Evolutionary conservation across 2,797 vertebrate genomes (phyloP).

Genomic region (Mallotus villosus): DNA sequence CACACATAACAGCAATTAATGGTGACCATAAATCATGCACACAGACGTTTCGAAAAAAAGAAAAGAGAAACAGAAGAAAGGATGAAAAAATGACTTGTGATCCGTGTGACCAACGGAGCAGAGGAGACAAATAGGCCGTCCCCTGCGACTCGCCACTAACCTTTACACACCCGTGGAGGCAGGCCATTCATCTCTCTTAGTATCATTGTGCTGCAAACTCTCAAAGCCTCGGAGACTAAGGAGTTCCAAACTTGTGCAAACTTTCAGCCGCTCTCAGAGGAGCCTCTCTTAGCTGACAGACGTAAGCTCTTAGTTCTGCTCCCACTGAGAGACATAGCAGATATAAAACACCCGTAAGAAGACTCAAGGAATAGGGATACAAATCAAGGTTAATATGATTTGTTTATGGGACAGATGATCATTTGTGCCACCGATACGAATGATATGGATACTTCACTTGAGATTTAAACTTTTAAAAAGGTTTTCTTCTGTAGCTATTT

Average conservation of each 20-base stretch:
- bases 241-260: slow-evolving; percentile 10
- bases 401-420: background rate
- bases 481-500: background rate
- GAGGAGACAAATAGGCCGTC: slow-evolving; percentile 58
- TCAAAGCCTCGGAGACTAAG: slow-evolving; percentile 18
- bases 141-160: slow-evolving; percentile 51
- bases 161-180: slow-evolving; percentile 41
- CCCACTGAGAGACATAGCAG: background rate
- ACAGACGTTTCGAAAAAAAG: slow-evolving; percentile 30
- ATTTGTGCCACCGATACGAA: background rate
- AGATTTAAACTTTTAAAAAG: background rate
- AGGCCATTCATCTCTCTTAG: slow-evolving; percentile 61
- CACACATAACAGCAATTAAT: slow-evolving; percentile 49
- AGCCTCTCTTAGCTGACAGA: background rate
- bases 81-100: slow-evolving; percentile 28
- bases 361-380: background rate
- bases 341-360: background rate
- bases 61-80: slow-evolving; percentile 35
- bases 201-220: slow-evolving; percentile 39
- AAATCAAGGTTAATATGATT: background rate
- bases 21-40: slow-evolving; percentile 55
- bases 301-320: background rate
- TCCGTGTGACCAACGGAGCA: slow-evolving; percentile 41
- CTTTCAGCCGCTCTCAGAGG: background rate
- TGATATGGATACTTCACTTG: background rate